A percentile compares a stretch with the other conserved stretches of the same genome.
phyloP scores from a whole-genome alignment of 2,113 vertebrate genomes.

The Chlamydotis undulata region DNA sequence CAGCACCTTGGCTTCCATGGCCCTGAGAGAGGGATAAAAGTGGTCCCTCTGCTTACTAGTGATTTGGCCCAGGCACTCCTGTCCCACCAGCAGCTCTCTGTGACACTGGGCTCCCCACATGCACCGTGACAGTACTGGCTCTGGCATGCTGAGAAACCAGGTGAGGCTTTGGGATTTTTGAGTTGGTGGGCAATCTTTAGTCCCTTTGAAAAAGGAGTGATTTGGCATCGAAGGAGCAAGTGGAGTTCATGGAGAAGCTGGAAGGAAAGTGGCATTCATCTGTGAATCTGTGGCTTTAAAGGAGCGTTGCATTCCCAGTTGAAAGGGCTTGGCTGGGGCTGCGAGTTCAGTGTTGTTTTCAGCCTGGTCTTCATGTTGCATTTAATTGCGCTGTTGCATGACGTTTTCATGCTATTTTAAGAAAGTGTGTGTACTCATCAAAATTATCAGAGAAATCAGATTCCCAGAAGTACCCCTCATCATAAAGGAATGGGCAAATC shows the following conservation, averaged over 20 bases:
- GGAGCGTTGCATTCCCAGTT: neutral
- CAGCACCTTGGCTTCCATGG: neutral
- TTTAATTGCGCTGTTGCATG: neutral
- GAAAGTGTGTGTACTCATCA: neutral
- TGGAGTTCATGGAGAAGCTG: neutral
- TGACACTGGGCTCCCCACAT: rapidly evolving
- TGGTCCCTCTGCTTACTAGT: neutral
- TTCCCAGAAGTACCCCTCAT: neutral
- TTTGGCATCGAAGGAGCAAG: neutral
- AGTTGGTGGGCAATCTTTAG: neutral
- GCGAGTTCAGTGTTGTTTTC: neutral
- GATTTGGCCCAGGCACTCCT: neutral
- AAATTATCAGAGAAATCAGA: neutral
- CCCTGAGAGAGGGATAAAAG: neutral
- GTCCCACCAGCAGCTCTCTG: neutral
- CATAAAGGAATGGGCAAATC: rapidly evolving
- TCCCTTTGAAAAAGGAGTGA: neutral
- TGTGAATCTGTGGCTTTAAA: neutral
- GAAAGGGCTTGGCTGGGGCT: neutral
- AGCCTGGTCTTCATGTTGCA: neutral
- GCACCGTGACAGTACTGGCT: rapidly evolving
- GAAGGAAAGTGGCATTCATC: neutral
- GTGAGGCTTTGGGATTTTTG: neutral
- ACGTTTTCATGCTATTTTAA: conserved; percentile 18
- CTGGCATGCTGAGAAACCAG: neutral